Base-by-base conservation (phyloP, 2,113 vertebrate genomes). In the Cryptotis parvus region DNA sequence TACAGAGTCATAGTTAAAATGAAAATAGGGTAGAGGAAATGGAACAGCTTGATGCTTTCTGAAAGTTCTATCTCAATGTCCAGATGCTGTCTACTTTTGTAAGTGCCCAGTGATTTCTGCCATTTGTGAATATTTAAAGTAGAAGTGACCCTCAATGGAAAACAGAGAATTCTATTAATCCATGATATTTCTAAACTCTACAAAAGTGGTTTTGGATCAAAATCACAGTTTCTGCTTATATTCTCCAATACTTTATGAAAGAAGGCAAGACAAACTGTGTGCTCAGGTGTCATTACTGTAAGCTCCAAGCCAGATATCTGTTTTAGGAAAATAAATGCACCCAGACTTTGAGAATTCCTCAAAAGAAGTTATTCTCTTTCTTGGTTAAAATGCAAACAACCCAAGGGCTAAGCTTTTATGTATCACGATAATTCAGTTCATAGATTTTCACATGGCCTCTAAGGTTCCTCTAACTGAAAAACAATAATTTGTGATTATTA, bases 271-370 rank as follows among this genome's bases (percentile, higher is more conserved):
- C 58, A 6, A 41, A 52, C 7, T 39, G 15, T 31, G 31, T 75
- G 27, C 37, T 78, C 27, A 26, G 27, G 37, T 58, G 9, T 66
- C 55, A 84, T 33, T 18, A 31, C 2, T 52, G 5, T 2, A 70
- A 81, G 14, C 26, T 82, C 26, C 6, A 16, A 52, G 58, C 1
- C 33, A 84, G 18, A 2, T 74, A n/a, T 72, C 33, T 6, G 1
- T 63, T 76, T 66, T 41, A 45, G 85, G 39, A 89, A 91, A 85
- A 94, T 58, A 84, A 87, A 91, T 43, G 15, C 0, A 37, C 9
- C 39, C 18, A 49, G 72, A 41, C 43, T 45, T 82, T 61, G 43
- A 84, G 83, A 91, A 82, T 79, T 22, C 33, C 43, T 87, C 22
- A 77, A 45, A n/a, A 58, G 43, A 87, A 90, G 74, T 2, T 1